These are phyloP conservation scores for Diabrotica virgifera DNA, from an alignment of 1,140 invertebrate genomes.

Conservation along the genomic window DNA sequence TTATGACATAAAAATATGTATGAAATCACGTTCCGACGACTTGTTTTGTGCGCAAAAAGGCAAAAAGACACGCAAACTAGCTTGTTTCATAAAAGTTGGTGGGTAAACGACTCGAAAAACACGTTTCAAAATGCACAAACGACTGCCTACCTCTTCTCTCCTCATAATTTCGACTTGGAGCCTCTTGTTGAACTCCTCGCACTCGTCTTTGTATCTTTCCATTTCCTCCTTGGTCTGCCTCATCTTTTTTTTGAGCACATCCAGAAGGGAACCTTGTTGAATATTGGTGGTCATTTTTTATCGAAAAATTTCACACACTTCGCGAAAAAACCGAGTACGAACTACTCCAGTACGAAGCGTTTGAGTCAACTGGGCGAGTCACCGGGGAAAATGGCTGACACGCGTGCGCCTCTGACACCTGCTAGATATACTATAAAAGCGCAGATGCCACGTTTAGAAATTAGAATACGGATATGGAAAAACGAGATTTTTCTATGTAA, in stretches of 20 bases:
- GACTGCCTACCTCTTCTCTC: constrained; percentile 84
- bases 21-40: not conserved
- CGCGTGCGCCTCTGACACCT: constrained; percentile 29
- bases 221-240: constrained; percentile 95
- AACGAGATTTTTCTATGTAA: not conserved
- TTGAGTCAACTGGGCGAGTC: constrained; percentile 34
- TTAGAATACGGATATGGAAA: not conserved
- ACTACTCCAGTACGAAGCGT: constrained; percentile 9
- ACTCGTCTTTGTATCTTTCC: constrained; percentile 95
- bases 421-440: constrained; percentile 5
- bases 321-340: constrained; percentile 8
- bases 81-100: not conserved
- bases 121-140: constrained; percentile 31
- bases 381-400: constrained; percentile 31
- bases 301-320: constrained; percentile 21
- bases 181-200: constrained; percentile 87
- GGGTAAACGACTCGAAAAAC: constrained; percentile 30
- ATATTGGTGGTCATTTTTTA: constrained; percentile 76
- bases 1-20: not conserved
- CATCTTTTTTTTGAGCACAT: constrained; percentile 99
- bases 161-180: constrained; percentile 86
- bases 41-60: not conserved
- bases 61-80: not conserved
- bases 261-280: constrained; percentile 82
- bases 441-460: constrained; percentile 1